These are phyloP conservation scores for Lanius ludovicianus DNA, from an alignment of 2,113 vertebrate species.

Conservation along the genomic window DNA sequence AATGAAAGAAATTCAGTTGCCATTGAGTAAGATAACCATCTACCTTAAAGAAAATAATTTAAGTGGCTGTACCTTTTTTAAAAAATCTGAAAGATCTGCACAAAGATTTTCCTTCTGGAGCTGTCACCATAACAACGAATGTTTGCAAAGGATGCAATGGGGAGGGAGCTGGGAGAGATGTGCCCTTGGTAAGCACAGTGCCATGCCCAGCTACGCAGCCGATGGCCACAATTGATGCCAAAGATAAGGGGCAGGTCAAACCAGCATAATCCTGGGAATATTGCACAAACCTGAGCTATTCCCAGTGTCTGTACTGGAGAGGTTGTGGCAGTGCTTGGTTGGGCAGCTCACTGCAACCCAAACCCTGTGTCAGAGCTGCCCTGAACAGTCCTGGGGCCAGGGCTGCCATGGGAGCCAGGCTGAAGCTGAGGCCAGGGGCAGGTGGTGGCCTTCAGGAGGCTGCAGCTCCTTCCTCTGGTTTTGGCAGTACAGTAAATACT, in stretches of 20 bases:
- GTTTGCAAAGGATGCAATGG: background rate
- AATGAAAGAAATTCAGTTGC: background rate
- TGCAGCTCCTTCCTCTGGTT: background rate
- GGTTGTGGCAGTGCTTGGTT: background rate
- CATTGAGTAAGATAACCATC: background rate
- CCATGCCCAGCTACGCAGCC: accelerated
- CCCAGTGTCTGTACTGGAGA: background rate
- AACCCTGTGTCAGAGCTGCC: background rate
- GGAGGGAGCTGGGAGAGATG: background rate
- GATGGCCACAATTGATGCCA: accelerated
- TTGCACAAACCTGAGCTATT: background rate
- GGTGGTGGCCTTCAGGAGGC: background rate
- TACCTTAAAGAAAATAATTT: background rate
- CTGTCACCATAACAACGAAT: slow-evolving; percentile 20
- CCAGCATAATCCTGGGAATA: background rate
- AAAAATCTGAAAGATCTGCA: background rate
- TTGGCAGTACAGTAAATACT: background rate
- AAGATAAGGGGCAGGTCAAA: background rate
- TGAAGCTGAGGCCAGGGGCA: background rate
- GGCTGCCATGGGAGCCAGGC: background rate
- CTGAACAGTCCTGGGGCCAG: background rate
- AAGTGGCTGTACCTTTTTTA: background rate
- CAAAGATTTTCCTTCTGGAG: background rate
- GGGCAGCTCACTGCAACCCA: background rate
- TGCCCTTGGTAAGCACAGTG: background rate